These are phyloP conservation scores for Cybosia mesomella DNA, from an alignment of 2,888 invertebrate genomes.

Conservation along the genomic window DNA sequence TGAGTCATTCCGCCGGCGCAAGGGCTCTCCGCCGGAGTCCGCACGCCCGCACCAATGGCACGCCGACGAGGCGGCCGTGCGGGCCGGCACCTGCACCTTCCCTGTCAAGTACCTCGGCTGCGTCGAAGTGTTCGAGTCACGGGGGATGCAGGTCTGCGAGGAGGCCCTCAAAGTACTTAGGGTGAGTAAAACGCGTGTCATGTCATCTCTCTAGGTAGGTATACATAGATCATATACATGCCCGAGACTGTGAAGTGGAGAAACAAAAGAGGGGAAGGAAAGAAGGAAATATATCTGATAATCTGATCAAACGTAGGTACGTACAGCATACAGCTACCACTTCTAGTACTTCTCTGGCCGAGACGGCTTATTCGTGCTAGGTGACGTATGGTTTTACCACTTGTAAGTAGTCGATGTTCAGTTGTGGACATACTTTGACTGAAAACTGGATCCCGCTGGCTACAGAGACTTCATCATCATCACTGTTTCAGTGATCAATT, in stretches of 20 bases:
- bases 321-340: too few relatives aligned
- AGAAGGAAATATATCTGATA: too few relatives aligned
- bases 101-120: constrained; percentile 99
- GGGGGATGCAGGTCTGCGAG: constrained; percentile 99
- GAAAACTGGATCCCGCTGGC: background rate
- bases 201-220: background rate
- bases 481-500: too few relatives aligned
- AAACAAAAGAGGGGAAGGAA: too few relatives aligned
- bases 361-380: too few relatives aligned
- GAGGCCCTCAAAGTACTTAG: constrained; percentile 98
- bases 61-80: constrained; percentile 98
- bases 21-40: constrained; percentile 95
- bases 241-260: too few relatives aligned
- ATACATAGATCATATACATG: background rate
- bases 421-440: background rate
- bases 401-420: too few relatives aligned
- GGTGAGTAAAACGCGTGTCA: constrained; percentile 87
- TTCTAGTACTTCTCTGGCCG: too few relatives aligned
- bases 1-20: constrained; percentile 97
- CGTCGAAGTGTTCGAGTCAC: constrained; percentile 99
- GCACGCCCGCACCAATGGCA: constrained; percentile 99
- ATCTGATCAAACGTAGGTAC: too few relatives aligned
- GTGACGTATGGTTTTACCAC: background rate
- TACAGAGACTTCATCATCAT: background rate
- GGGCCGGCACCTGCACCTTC: constrained; percentile 98